Evolutionary conservation across 1,140 invertebrate species (phyloP).

Genomic region (Limonius californicus): DNA sequence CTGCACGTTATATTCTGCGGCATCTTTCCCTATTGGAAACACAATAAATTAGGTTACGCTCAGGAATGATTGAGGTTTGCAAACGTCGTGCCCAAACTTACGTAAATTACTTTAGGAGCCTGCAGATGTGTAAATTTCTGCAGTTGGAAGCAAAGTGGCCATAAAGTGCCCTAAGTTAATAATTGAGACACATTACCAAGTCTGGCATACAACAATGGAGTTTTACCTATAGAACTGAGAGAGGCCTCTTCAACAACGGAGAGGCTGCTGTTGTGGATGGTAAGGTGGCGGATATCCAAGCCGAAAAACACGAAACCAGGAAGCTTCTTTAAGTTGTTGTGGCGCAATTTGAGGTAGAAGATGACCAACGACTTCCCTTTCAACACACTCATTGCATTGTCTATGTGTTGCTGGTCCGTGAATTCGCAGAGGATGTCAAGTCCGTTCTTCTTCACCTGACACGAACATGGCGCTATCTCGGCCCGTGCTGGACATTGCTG

Average conservation of each 20-base stretch:
- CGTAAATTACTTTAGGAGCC: too few species aligned
- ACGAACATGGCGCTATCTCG: slow-evolving; percentile 74
- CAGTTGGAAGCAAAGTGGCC: too few species aligned
- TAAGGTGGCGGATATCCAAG: slow-evolving; percentile 79
- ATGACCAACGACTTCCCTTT: slow-evolving; percentile 73
- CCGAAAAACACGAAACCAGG: slow-evolving; percentile 83
- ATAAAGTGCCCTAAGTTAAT: too few species aligned
- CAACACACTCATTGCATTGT: slow-evolving; percentile 68
- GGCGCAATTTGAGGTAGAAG: slow-evolving; percentile 79
- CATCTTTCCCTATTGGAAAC: too few species aligned
- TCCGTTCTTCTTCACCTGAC: slow-evolving; percentile 79
- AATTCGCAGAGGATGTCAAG: slow-evolving; percentile 82
- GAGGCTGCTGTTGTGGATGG: slow-evolving; percentile 81
- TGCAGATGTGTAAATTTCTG: too few species aligned
- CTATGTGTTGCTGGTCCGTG: slow-evolving; percentile 70
- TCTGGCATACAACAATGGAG: too few species aligned
- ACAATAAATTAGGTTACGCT: too few species aligned
- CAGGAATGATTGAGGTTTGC: too few species aligned
- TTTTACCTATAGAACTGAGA: slow-evolving; percentile 78
- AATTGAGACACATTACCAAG: too few species aligned
- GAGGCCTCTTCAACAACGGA: slow-evolving; percentile 82
- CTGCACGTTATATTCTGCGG: too few species aligned
- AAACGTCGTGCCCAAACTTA: too few species aligned
- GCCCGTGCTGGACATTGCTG: slow-evolving; percentile 68
- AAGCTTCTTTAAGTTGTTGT: slow-evolving; percentile 77